Evolutionary conservation across 2,888 invertebrate genomes (phyloP).

Genomic region (Ectemnius lituratus): DNA sequence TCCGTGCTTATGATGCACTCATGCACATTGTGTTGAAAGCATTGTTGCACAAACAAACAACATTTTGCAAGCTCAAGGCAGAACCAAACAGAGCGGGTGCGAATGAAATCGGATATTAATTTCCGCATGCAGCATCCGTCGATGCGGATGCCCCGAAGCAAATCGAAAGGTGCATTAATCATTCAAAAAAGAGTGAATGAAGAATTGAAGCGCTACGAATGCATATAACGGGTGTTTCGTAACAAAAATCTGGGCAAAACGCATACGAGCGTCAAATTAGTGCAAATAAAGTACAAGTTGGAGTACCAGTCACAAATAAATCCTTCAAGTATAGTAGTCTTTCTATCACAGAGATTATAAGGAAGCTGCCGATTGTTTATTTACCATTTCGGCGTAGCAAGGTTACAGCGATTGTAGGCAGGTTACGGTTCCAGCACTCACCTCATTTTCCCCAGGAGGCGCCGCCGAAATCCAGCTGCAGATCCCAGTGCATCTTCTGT

Average conservation of each 20-base stretch:
- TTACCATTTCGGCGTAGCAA: conserved; percentile 51
- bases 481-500: conserved; percentile 50
- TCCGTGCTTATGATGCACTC: neutral
- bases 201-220: no score
- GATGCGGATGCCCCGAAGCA: no score
- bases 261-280: no score
- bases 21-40: neutral
- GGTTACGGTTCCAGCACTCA: conserved; percentile 51
- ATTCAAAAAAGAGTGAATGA: no score
- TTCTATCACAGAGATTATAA: neutral
- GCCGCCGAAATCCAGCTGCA: conserved; percentile 26
- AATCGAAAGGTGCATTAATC: no score
- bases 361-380: conserved; percentile 51
- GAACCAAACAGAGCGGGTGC: no score
- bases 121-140: no score
- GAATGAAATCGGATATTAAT: no score
- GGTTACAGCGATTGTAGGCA: conserved; percentile 45
- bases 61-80: neutral
- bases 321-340: neutral
- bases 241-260: conserved; percentile 10
- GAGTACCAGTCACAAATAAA: neutral
- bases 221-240: conserved; percentile 4
- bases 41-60: conserved; percentile 4
- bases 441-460: conserved; percentile 46
- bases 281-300: no score